phyloP scores from a whole-genome alignment of 64 coral and sea anemone species.

The Montipora sp. region DNA sequence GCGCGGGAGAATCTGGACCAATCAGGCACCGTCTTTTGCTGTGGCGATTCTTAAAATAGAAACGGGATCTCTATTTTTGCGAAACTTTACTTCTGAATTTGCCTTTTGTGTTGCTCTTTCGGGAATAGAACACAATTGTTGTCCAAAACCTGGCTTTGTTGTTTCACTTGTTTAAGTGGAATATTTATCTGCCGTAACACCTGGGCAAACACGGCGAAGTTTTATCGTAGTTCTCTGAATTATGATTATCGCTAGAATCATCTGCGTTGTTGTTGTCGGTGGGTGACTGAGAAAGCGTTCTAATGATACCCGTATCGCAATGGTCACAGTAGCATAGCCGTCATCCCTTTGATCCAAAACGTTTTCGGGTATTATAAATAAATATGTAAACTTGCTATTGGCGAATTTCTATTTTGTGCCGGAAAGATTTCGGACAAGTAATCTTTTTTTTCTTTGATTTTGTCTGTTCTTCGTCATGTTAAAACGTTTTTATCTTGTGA shows the following conservation, averaged over 20 bases:
- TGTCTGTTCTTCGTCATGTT: not conserved
- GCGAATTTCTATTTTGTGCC: not conserved
- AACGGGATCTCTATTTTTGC: not conserved
- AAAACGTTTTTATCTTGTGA: not conserved
- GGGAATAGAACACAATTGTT: not conserved
- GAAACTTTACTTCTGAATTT: not conserved
- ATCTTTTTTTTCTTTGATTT: not conserved
- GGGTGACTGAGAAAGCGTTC: not conserved
- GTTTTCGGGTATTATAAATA: not conserved
- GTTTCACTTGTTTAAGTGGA: not conserved
- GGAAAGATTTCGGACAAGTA: not conserved
- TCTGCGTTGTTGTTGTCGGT: not conserved
- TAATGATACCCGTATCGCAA: not conserved
- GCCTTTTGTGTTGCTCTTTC: not conserved
- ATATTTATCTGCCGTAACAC: slow-evolving; percentile 1
- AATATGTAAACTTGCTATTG: not conserved
- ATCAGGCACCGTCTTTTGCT: not conserved
- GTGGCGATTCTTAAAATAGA: not conserved
- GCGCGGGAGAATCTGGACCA: slow-evolving; percentile 25
- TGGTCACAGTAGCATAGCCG: no score
- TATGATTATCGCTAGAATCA: no score
- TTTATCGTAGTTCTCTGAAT: not conserved
- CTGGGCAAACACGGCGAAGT: slow-evolving; percentile 32
- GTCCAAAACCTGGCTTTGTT: not conserved
- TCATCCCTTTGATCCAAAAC: not conserved